phyloP scores from a whole-genome alignment of 2,113 vertebrate species.

The rat (Rattus norvegicus) region DNA sequence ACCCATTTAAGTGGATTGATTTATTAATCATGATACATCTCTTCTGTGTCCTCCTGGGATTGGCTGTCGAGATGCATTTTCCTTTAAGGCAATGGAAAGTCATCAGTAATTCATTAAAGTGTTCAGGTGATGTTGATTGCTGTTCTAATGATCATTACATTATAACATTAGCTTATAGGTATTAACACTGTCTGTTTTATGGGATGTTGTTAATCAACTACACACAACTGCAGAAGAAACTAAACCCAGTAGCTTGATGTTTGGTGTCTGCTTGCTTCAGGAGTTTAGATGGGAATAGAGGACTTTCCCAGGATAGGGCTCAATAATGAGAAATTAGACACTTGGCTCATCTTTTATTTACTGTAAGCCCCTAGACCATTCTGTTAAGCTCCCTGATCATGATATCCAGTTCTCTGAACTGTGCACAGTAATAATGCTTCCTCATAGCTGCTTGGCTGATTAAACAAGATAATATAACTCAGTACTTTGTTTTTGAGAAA shows the following conservation, averaged over 20 bases:
- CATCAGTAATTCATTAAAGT: slow-evolving; percentile 62
- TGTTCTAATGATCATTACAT: slow-evolving; percentile 49
- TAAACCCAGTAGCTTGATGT: neutral
- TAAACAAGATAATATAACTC: neutral
- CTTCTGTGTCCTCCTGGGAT: slow-evolving; percentile 29
- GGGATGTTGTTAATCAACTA: slow-evolving; percentile 24
- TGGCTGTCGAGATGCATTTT: slow-evolving; percentile 56
- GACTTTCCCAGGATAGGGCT: neutral
- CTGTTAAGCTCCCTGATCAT: neutral
- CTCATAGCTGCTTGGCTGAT: neutral
- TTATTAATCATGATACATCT: slow-evolving; percentile 29
- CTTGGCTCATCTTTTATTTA: neutral
- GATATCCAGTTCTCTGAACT: neutral
- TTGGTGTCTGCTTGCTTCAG: neutral
- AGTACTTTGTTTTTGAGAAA: neutral
- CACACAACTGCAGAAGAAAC: neutral
- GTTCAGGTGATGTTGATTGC: slow-evolving; percentile 57
- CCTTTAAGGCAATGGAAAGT: slow-evolving; percentile 58
- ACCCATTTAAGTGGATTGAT: neutral
- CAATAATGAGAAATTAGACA: neutral
- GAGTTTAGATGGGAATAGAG: neutral
- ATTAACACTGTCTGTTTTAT: slow-evolving; percentile 41
- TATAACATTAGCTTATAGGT: slow-evolving; percentile 45
- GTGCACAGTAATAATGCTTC: neutral
- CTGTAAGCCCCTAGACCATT: neutral